Evolutionary conservation across 2,888 invertebrate genomes (phyloP), one percentile per base, ranked within the genome.

Genomic region (Eristalis tenax): DNA sequence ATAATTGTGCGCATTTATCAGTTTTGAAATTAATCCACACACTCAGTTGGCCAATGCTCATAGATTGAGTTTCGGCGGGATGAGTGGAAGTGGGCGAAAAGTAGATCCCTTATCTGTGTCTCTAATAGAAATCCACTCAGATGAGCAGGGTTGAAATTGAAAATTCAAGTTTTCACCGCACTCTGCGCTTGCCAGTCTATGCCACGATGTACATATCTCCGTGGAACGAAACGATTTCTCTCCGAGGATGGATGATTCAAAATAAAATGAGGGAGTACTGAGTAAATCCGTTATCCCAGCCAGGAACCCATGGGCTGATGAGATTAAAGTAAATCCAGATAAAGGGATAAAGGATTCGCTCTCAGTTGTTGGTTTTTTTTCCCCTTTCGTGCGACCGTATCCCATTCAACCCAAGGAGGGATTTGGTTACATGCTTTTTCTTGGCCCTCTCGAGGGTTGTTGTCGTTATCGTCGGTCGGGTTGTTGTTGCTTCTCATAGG

Each of bases 281-380:
- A 71, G 81, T 89, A 90, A 90, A 90, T 89, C 89, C 90, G 88
- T 90, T 90, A 90, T 90, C 90, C 90, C 83, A 85, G 88, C 84
- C 89, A 88, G 89, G 82, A 89, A 84, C 80, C 84, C 89, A 91
- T 90, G 91, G 86, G 90, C 91, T 92, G 93, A 93, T 93, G 93
- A 91, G 93, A 93, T 93, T 93, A 93, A 90, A 91, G 89, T 90
- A 92, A 93, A 93, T 93, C 93, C 93, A 93, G 92, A 92, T 93
- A 93, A 93, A 92, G 91, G 93, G 93, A 93, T 93, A 92, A 92
- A 91, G 91, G 91, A 92, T 92, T 92, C 90, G 69, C 59, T 63
- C 50, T 70, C 23, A 32, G 32, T 32, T 32, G 32, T 32, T 32
- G 32, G 32, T 32, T 83, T n/a, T 76, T 59, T 50, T 8, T 18